Evolutionary conservation across 2,113 vertebrate genomes (phyloP).

Genomic region (Chloebia gouldiae): DNA sequence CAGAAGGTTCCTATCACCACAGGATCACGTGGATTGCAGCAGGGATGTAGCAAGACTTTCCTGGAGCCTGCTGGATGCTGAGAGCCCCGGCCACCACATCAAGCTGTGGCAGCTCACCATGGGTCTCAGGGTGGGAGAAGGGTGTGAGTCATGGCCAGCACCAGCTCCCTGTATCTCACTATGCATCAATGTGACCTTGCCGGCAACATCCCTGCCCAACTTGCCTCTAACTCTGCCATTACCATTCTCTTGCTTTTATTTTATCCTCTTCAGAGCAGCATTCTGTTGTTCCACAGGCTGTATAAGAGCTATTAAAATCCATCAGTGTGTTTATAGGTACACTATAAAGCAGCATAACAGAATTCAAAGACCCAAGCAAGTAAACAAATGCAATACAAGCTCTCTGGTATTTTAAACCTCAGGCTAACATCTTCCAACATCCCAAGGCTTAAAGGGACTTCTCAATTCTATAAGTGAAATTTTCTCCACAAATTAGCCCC

Average conservation of each 20-base stretch:
- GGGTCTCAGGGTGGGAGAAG: not conserved
- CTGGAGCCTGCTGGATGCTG: accelerated
- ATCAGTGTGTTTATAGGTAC: not conserved
- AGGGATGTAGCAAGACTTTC: accelerated
- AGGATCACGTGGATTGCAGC: not conserved
- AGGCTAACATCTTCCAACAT: not conserved
- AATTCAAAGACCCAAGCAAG: not conserved
- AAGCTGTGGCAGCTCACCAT: not conserved
- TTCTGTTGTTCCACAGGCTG: not conserved
- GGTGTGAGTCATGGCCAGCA: not conserved
- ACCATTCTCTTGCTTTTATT: not conserved
- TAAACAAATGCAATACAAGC: not conserved
- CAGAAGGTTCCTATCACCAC: not conserved
- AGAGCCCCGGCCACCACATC: accelerated
- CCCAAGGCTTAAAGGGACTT: not conserved
- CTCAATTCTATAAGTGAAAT: not conserved
- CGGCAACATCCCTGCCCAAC: not conserved
- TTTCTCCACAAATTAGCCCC: not conserved
- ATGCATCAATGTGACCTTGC: not conserved
- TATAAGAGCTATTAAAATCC: not conserved
- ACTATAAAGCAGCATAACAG: not conserved
- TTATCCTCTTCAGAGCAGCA: not conserved
- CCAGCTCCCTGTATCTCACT: accelerated
- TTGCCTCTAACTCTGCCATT: not conserved
- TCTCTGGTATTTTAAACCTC: not conserved